Percentiles rank a stretch among this genome's conserved stretches.
Evolutionary conservation across 2,888 invertebrate genomes (phyloP).

Genomic region (Calameuta idolon): DNA sequence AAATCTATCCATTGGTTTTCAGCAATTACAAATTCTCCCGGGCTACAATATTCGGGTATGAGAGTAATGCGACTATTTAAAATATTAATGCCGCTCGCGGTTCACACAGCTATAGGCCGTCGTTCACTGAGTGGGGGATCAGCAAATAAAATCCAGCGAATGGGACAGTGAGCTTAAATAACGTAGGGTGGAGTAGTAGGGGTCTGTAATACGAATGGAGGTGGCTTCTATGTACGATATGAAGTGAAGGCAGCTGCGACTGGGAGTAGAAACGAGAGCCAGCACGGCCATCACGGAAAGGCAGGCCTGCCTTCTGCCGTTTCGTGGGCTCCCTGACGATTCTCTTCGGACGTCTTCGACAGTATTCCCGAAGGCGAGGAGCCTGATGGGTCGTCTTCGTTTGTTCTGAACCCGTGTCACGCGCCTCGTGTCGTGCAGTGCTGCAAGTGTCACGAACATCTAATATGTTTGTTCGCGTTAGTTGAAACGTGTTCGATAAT

Average conservation of each 20-base stretch:
- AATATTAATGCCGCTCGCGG: background rate
- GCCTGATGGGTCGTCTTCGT: slow-evolving; percentile 46
- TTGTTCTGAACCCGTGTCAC: background rate
- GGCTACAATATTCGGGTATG: background rate
- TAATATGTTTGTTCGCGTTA: background rate
- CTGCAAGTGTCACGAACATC: background rate
- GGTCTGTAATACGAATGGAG: background rate
- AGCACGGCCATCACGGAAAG: slow-evolving; percentile 36
- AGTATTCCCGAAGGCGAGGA: slow-evolving; percentile 53
- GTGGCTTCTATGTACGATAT: background rate
- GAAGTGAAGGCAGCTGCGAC: slow-evolving; percentile 7
- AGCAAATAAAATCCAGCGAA: background rate
- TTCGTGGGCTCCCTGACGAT: slow-evolving; percentile 35
- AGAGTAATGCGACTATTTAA: background rate
- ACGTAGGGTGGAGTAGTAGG: background rate
- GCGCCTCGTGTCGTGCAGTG: background rate
- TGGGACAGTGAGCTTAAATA: background rate
- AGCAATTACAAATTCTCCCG: background rate
- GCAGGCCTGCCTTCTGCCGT: slow-evolving; percentile 48
- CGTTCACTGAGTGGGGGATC: background rate
- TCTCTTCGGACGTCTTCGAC: slow-evolving; percentile 27
- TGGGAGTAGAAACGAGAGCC: slow-evolving; percentile 1
- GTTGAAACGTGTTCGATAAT: background rate
- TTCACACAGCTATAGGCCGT: background rate
- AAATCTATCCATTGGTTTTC: background rate